Percentiles rank a stretch among this genome's conserved stretches.
Evolutionary conservation across 2,113 vertebrate species (phyloP).

Genomic region (Scomber colias): DNA sequence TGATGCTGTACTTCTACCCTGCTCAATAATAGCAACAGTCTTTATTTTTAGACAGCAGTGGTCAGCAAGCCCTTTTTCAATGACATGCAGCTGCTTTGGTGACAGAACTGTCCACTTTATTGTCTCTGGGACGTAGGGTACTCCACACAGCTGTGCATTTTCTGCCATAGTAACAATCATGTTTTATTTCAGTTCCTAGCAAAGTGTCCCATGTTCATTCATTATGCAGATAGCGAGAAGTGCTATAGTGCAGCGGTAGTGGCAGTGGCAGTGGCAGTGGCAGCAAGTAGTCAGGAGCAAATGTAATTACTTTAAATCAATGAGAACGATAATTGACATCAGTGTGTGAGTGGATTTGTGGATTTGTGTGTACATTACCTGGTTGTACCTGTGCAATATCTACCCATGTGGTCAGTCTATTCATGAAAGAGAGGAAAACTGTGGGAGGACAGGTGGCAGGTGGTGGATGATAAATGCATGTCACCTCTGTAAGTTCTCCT

Average conservation of each 20-base stretch:
- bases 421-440: not conserved
- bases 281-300: slow-evolving; percentile 13
- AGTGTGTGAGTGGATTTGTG: slow-evolving; percentile 15
- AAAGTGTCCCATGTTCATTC: slow-evolving; percentile 24
- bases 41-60: slow-evolving; percentile 66
- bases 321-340: slow-evolving; percentile 4
- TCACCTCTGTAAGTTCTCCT: slow-evolving; percentile 28
- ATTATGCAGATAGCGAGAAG: slow-evolving; percentile 44
- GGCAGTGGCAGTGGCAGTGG: not conserved
- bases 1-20: slow-evolving; percentile 4
- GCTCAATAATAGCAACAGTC: slow-evolving; percentile 62
- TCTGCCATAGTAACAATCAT: slow-evolving; percentile 8
- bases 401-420: not conserved
- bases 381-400: slow-evolving; percentile 11
- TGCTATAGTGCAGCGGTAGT: not conserved
- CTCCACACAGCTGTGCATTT: slow-evolving; percentile 31
- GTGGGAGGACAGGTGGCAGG: slow-evolving; percentile 31
- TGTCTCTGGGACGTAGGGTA: not conserved
- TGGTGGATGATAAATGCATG: slow-evolving; percentile 39
- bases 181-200: slow-evolving; percentile 7
- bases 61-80: slow-evolving; percentile 28
- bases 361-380: not conserved
- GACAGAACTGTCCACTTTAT: not conserved
- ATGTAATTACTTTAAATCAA: slow-evolving; percentile 33
- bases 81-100: slow-evolving; percentile 25